Conservation (phyloP, 2,888 invertebrate genomes). For the Eristalis pertinax region DNA sequence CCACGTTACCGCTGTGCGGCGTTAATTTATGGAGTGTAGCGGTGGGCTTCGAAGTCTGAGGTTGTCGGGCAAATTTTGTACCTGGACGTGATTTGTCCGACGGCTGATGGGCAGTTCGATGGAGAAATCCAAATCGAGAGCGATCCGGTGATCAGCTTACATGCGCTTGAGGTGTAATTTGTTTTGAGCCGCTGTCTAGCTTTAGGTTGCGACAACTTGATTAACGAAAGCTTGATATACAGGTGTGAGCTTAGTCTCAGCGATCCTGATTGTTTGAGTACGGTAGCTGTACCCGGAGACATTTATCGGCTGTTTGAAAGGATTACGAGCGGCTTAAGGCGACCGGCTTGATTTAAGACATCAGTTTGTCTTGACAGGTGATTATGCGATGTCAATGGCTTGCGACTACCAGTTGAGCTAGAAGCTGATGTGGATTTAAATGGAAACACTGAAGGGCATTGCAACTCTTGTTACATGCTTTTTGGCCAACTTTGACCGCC, state of each 20-base stretch:
- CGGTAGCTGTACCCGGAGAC: background rate
- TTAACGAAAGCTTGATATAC: background rate
- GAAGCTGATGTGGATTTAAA: background rate
- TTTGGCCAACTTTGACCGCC: too few species aligned
- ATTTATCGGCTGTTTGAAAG: background rate
- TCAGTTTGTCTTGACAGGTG: background rate
- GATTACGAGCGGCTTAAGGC: background rate
- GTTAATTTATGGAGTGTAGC: conserved; percentile 51
- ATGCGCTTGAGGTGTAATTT: background rate
- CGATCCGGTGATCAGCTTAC: background rate
- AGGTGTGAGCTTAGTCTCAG: background rate
- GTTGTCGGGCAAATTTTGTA: conserved; percentile 41
- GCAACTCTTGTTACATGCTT: too few species aligned
- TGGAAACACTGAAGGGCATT: too few species aligned
- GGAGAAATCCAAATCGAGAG: background rate
- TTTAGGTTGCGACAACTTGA: background rate
- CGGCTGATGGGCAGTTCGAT: background rate
- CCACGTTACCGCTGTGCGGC: conserved; percentile 34
- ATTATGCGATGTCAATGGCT: background rate
- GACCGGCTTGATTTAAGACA: background rate
- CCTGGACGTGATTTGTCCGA: conserved; percentile 21
- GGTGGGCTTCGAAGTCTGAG: conserved; percentile 16
- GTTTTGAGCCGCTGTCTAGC: background rate
- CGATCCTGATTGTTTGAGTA: too few species aligned
- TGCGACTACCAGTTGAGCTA: background rate